These are phyloP conservation scores for Vanacampus margaritifer DNA, from an alignment of 2,113 vertebrate genomes.

Conservation along the genomic window DNA sequence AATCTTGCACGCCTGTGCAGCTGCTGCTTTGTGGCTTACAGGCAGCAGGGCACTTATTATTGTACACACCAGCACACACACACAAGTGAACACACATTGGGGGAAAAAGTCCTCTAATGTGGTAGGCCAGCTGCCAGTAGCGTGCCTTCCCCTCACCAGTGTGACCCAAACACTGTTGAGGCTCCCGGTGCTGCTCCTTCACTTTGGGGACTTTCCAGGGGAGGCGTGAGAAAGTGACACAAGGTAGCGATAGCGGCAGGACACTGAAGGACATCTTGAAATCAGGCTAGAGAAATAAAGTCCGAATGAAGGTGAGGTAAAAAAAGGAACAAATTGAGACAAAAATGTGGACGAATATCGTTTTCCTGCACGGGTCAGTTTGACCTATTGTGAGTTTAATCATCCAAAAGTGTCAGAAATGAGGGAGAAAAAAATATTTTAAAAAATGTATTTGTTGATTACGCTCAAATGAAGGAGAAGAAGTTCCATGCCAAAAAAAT, in stretches of 20 bases:
- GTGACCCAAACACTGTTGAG: conserved; percentile 55
- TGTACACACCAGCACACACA: conserved; percentile 53
- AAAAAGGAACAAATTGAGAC: neutral
- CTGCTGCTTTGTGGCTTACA: conserved; percentile 72
- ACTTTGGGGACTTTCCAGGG: conserved; percentile 72
- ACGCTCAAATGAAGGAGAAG: no score
- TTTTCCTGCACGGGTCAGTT: no score
- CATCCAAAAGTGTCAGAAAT: no score
- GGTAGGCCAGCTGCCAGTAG: conserved; percentile 77
- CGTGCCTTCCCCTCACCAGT: conserved; percentile 72
- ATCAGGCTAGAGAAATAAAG: conserved; percentile 12
- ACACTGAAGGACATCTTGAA: neutral
- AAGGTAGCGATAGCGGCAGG: neutral
- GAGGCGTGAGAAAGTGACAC: conserved; percentile 24
- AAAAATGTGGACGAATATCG: neutral
- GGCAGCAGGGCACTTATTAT: conserved; percentile 77
- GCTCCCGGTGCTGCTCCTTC: conserved; percentile 52
- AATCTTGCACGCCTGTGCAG: conserved; percentile 73
- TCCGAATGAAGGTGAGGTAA: conserved; percentile 12
- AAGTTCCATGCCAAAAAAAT: no score
- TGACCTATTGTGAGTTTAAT: no score
- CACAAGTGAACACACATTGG: conserved; percentile 41
- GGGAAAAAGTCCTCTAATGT: conserved; percentile 70
- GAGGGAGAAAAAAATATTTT: no score
- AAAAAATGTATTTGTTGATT: no score